Evolutionary conservation across 2,113 vertebrate species (phyloP).

Genomic region (Echinops telfairi): DNA sequence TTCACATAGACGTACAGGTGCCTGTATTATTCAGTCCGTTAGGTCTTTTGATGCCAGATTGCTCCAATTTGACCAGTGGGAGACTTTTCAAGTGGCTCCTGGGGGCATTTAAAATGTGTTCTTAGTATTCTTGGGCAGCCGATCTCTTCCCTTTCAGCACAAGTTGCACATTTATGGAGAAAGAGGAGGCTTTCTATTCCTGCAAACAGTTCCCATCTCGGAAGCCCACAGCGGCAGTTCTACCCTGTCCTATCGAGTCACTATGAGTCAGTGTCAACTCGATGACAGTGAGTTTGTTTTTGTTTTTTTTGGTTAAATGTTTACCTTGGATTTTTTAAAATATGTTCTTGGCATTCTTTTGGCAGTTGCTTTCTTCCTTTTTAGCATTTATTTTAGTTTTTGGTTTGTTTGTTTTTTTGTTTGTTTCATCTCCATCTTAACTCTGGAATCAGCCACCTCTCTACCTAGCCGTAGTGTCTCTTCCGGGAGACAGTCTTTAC

Average conservation of each 20-base stretch:
- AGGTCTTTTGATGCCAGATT: neutral
- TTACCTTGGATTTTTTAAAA: too few relatives aligned
- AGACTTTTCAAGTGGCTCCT: constrained; percentile 6
- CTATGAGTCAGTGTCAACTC: too few relatives aligned
- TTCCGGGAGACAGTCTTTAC: neutral
- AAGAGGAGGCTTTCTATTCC: too few relatives aligned
- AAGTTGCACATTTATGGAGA: neutral
- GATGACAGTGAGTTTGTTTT: too few relatives aligned
- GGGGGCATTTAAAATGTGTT: constrained; percentile 28
- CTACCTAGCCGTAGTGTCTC: constrained; percentile 3
- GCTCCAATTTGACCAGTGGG: neutral
- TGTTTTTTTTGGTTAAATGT: too few relatives aligned
- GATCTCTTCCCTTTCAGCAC: neutral
- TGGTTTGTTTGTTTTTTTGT: neutral
- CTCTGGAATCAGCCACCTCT: constrained; percentile 26
- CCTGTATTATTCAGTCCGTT: constrained; percentile 20
- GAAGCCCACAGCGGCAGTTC: too few relatives aligned
- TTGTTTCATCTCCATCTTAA: neutral
- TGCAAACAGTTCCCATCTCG: too few relatives aligned
- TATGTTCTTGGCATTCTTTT: too few relatives aligned
- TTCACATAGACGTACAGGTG: neutral
- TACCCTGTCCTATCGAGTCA: too few relatives aligned
- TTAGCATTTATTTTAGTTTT: too few relatives aligned
- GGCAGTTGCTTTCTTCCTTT: too few relatives aligned
- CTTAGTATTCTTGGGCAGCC: neutral